Evolutionary conservation across 2,888 invertebrate genomes (phyloP).

Genomic region (Dioctria linearis): DNA sequence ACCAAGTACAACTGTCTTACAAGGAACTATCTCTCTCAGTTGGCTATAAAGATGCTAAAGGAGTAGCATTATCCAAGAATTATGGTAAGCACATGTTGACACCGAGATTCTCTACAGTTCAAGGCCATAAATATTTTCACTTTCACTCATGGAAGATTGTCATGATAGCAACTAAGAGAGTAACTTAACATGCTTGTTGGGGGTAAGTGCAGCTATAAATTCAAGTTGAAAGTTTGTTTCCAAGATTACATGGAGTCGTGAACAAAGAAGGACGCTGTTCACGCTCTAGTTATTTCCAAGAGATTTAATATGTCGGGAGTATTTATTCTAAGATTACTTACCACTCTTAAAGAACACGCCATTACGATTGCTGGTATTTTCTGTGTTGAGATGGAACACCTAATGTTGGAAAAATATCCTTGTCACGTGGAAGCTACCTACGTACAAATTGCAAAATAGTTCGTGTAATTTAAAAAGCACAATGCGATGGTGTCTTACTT

Average conservation of each 20-base stretch:
- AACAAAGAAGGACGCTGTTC: constrained; percentile 29
- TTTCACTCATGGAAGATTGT: constrained; percentile 52
- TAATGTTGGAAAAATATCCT: background rate
- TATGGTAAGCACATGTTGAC: constrained; percentile 53
- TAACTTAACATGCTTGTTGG: constrained; percentile 51
- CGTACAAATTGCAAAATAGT: background rate
- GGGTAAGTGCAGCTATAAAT: constrained; percentile 53
- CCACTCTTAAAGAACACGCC: background rate
- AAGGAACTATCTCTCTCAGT: constrained; percentile 33
- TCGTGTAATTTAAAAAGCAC: too few species aligned
- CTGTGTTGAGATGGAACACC: background rate
- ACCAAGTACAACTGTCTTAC: constrained; percentile 42
- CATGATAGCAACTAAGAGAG: constrained; percentile 50
- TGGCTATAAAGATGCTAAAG: constrained; percentile 49
- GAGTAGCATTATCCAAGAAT: constrained; percentile 50
- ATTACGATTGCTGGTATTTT: background rate
- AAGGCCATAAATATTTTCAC: constrained; percentile 53
- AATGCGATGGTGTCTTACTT: too few species aligned
- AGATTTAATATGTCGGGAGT: constrained; percentile 42
- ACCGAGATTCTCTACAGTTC: constrained; percentile 46
- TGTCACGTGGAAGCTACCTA: background rate
- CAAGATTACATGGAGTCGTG: constrained; percentile 42
- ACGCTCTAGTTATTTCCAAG: constrained; percentile 40
- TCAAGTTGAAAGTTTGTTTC: constrained; percentile 45
- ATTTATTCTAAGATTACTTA: constrained; percentile 37